Conservation (phyloP, 2,797 vertebrate species). For the Fistularia tabacaria region DNA sequence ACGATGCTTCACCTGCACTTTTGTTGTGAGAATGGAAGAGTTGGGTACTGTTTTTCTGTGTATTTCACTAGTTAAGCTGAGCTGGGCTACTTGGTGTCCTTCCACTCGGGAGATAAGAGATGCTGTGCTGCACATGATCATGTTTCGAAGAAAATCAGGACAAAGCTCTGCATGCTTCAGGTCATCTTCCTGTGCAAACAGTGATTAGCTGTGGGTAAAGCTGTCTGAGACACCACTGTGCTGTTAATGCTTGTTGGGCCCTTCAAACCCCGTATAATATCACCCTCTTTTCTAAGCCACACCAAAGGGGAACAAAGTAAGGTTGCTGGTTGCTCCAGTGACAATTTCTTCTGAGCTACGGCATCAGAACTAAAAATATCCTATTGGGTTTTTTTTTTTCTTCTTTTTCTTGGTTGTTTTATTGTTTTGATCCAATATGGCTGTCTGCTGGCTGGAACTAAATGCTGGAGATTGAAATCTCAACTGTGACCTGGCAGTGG, state of each 20-base stretch:
- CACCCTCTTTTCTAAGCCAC: slow-evolving; percentile 47
- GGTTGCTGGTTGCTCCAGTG: slow-evolving; percentile 69
- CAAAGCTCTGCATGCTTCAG: slow-evolving; percentile 27
- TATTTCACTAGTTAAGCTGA: slow-evolving; percentile 31
- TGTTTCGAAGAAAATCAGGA: slow-evolving; percentile 20
- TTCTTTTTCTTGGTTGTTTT: slow-evolving; percentile 26
- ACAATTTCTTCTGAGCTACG: slow-evolving; percentile 73
- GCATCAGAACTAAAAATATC: slow-evolving; percentile 66
- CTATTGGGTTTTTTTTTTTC: slow-evolving; percentile 29
- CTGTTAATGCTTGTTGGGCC: slow-evolving; percentile 49
- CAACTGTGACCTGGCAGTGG: slow-evolving; percentile 80
- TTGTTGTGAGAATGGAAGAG: slow-evolving; percentile 72
- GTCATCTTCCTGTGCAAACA: slow-evolving; percentile 37
- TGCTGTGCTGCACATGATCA: slow-evolving; percentile 14
- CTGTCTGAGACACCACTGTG: slow-evolving; percentile 68
- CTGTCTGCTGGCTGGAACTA: slow-evolving; percentile 73
- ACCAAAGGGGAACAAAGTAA: slow-evolving; percentile 67
- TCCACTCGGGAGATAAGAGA: slow-evolving; percentile 7
- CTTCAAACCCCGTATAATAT: slow-evolving; percentile 52
- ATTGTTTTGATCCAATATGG: slow-evolving; percentile 68
- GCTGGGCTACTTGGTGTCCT: slow-evolving; percentile 17
- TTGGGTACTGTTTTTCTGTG: slow-evolving; percentile 52
- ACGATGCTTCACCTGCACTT: slow-evolving; percentile 73
- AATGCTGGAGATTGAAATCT: slow-evolving; percentile 79
- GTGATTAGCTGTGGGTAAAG: slow-evolving; percentile 73